Base-by-base conservation (phyloP, 2,888 invertebrate species). In the Pachliopta kotzebuea region DNA sequence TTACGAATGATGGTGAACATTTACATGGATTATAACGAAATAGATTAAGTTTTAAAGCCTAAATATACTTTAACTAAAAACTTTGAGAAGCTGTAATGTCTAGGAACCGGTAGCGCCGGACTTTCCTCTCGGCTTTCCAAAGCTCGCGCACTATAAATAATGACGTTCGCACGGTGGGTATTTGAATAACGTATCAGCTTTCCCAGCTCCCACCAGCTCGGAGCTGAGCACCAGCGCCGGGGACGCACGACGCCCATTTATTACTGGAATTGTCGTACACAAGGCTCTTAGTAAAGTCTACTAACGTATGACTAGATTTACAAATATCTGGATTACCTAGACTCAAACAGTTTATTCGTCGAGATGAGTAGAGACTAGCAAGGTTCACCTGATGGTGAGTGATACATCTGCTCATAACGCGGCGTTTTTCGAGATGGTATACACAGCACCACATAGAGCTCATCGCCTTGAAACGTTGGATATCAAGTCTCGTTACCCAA, bases 111-210 rank as follows among this genome's bases (percentile, higher is more conserved):
- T 76, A 73, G 73, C 31, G 11, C 70, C 63, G 56, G 60, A 72
- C 75, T 75, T 72, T 73, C 81, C 78, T 79, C 69, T 72, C 75
- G 72, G 76, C 86, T 87, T 85, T 86, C 85, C 76, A 76, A 76
- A 72, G 78, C 85, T 86, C 84, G 85, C 85, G 77, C 81, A 68
- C 81, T 80, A 84, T 85, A 83, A 84, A 86, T 85, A 84, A 85
- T 84, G 81, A 79, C 78, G 77, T 84, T 82, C 83, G 77, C 83
- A 85, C 81, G 80, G 74, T 65, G 67, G 66, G 75, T 14, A 76
- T 80, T 80, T 77, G 77, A 83, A 83, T 85, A 82, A 77, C 75
- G 76, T 78, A 78, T 77, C n/a, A 76, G 72, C 85, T 85, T 83
- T 84, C 85, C 76, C 72, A 42, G 37, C 50, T 42, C 56, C 60